Evolutionary conservation across 2,888 invertebrate genomes (phyloP).

Genomic region (Platynereis dumerilii): DNA sequence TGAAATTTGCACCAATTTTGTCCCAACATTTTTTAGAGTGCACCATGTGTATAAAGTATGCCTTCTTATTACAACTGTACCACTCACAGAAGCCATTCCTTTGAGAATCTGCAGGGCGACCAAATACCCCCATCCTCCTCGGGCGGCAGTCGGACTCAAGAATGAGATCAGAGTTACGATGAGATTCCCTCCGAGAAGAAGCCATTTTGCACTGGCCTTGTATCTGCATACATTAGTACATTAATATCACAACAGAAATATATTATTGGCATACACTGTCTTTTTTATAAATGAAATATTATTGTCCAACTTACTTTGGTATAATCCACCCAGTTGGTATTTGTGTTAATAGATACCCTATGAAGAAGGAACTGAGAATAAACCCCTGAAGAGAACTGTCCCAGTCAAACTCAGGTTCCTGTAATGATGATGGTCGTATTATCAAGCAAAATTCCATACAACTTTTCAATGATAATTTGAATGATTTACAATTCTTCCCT

Average conservation of each 20-base stretch:
- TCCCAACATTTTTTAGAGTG: too few relatives aligned
- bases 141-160: conserved; percentile 1
- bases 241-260: too few relatives aligned
- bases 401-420: conserved; percentile 66
- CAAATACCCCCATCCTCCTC: not conserved
- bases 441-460: too few relatives aligned
- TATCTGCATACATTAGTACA: too few relatives aligned
- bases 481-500: too few relatives aligned
- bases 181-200: not conserved
- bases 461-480: too few relatives aligned
- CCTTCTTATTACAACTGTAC: too few relatives aligned
- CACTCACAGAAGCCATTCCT: conserved; percentile 6
- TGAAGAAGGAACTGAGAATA: conserved; percentile 68
- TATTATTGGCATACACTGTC: too few relatives aligned
- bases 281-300: too few relatives aligned
- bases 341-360: conserved; percentile 62
- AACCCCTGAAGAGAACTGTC: conserved; percentile 65
- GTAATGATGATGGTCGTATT: too few relatives aligned
- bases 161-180: not conserved
- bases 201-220: not conserved
- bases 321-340: conserved; percentile 14
- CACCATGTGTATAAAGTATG: too few relatives aligned
- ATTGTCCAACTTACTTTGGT: not conserved
- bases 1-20: too few relatives aligned
- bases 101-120: conserved; percentile 1